phyloP scores from a whole-genome alignment of 1,140 invertebrate species.

The Magallana gigas region DNA sequence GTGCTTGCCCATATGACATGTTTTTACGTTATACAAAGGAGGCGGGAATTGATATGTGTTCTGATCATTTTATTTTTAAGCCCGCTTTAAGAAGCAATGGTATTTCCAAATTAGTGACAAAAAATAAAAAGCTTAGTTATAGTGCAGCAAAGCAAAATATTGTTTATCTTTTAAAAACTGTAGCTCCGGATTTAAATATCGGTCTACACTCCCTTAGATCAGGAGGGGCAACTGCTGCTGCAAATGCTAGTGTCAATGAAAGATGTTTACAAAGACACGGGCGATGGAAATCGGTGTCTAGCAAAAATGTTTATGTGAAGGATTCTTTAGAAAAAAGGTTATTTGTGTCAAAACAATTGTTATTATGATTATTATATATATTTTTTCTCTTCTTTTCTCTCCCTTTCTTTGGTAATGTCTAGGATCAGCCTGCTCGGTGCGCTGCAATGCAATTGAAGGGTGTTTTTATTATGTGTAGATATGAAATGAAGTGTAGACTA shows the following conservation, averaged over 20 bases:
- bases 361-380: not conserved
- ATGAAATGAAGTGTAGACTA: not conserved
- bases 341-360: constrained; percentile 26
- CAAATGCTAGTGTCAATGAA: constrained; percentile 4
- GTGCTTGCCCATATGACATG: constrained; percentile 56
- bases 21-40: constrained; percentile 52
- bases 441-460: not conserved
- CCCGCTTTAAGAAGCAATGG: constrained; percentile 48
- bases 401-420: not conserved
- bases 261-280: constrained; percentile 45
- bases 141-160: constrained; percentile 36
- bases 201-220: constrained; percentile 45
- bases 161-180: constrained; percentile 20
- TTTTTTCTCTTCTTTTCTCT: not conserved
- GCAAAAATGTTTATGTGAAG: constrained; percentile 48
- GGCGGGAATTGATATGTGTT: not conserved
- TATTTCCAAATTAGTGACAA: constrained; percentile 48
- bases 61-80: constrained; percentile 52
- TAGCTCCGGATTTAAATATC: constrained; percentile 22
- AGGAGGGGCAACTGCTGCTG: constrained; percentile 45
- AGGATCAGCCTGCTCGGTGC: not conserved
- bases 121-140: too few relatives aligned
- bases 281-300: constrained; percentile 35
- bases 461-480: not conserved
- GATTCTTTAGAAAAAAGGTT: constrained; percentile 42